These are phyloP conservation scores for Erpetoichthys calabaricus DNA, from an alignment of 2,797 vertebrate species.

Conservation along the genomic window DNA sequence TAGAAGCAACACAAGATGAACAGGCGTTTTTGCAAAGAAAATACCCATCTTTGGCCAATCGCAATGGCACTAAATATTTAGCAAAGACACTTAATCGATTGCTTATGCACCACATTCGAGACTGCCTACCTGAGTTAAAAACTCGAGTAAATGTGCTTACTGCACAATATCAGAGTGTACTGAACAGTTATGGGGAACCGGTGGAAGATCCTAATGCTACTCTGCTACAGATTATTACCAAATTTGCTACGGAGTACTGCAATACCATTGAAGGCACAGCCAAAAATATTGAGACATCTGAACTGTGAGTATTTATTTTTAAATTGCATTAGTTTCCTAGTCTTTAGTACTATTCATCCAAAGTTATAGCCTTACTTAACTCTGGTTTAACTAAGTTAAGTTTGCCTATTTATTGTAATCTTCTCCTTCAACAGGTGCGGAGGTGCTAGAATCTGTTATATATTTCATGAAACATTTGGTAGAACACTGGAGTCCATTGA, in stretches of 20 bases:
- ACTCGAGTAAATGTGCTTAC: conserved; percentile 53
- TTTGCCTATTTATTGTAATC: too few relatives aligned
- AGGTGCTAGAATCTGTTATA: conserved; percentile 67
- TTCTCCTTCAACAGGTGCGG: conserved; percentile 42
- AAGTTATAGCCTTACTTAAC: too few relatives aligned
- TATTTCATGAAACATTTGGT: conserved; percentile 71
- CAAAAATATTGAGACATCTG: conserved; percentile 60
- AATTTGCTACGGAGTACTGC: conserved; percentile 67
- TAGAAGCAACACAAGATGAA: conserved; percentile 46
- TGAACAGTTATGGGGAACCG: conserved; percentile 59
- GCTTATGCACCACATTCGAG: conserved; percentile 69
- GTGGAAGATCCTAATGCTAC: conserved; percentile 68
- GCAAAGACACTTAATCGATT: conserved; percentile 59
- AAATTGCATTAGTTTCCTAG: too few relatives aligned
- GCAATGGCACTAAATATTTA: conserved; percentile 50
- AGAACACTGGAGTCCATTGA: conserved; percentile 66
- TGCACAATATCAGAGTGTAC: conserved; percentile 55
- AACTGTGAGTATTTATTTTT: conserved; percentile 46
- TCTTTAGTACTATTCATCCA: too few relatives aligned
- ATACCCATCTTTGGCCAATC: conserved; percentile 57
- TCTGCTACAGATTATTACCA: conserved; percentile 68
- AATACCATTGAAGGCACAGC: conserved; percentile 68
- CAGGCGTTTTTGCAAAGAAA: conserved; percentile 59
- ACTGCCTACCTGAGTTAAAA: conserved; percentile 65
- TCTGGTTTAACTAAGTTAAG: too few relatives aligned